These are phyloP conservation scores for Papilio helenus DNA, from an alignment of 1,140 invertebrate species.

Conservation along the genomic window DNA sequence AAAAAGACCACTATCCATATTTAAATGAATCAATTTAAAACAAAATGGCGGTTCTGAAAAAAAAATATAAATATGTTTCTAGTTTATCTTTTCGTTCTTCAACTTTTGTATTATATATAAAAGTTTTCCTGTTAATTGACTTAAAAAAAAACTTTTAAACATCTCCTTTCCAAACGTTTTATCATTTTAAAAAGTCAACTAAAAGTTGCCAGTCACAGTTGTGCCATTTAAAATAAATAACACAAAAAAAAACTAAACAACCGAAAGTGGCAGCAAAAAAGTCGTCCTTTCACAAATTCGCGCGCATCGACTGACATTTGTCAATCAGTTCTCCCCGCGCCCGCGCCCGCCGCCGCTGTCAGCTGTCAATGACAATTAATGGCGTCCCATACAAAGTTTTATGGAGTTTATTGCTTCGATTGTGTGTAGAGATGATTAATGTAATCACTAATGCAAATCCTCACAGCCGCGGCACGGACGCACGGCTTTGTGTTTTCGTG, in stretches of 20 bases:
- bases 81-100: too few relatives aligned
- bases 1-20: too few relatives aligned
- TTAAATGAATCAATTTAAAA: too few relatives aligned
- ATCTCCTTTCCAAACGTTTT: not conserved
- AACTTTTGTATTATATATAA: too few relatives aligned
- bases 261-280: conserved; percentile 49
- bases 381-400: conserved; percentile 76
- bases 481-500: conserved; percentile 60
- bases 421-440: conserved; percentile 77
- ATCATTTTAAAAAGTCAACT: conserved; percentile 31
- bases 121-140: too few relatives aligned
- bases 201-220: conserved; percentile 59
- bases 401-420: conserved; percentile 73
- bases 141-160: too few relatives aligned
- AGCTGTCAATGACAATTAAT: conserved; percentile 81
- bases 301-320: conserved; percentile 73
- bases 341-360: conserved; percentile 57
- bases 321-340: conserved; percentile 70
- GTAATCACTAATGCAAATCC: conserved; percentile 81
- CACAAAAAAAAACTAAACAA: conserved; percentile 52
- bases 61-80: too few relatives aligned
- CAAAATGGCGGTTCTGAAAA: too few relatives aligned
- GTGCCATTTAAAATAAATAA: conserved; percentile 51
- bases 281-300: conserved; percentile 60
- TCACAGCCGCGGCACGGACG: conserved; percentile 62